A percentile compares a stretch with the other conserved stretches of the same genome.
phyloP scores from a whole-genome alignment of 2,797 vertebrate genomes.

The Coracias cyanogaster region DNA sequence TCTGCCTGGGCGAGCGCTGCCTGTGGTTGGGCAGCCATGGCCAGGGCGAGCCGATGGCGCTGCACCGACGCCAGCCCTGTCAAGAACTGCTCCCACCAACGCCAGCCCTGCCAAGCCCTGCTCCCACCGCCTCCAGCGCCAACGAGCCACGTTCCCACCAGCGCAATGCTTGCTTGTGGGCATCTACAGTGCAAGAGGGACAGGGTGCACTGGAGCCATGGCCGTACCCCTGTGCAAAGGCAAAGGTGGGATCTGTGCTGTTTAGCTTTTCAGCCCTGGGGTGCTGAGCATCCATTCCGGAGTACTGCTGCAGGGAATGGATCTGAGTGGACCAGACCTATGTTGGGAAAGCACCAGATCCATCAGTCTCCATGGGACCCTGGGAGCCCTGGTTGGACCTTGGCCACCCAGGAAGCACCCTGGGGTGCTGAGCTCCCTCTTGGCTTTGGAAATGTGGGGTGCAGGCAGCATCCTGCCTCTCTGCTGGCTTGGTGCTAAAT shows the following conservation, averaged over 20 bases:
- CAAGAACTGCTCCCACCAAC: fast-evolving
- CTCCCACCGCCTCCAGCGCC: neutral
- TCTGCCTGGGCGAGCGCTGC: neutral
- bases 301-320: fast-evolving
- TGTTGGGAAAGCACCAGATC: fast-evolving
- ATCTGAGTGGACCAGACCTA: fast-evolving
- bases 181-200: fast-evolving
- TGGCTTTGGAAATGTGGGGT: neutral
- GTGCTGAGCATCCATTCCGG: fast-evolving
- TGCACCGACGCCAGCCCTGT: fast-evolving
- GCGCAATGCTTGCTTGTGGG: neutral
- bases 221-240: neutral
- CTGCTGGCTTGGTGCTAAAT: fast-evolving
- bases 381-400: fast-evolving
- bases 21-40: neutral
- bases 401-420: neutral
- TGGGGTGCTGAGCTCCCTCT: neutral
- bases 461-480: neutral
- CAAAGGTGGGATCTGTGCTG: neutral
- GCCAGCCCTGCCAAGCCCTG: neutral
- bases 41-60: fast-evolving
- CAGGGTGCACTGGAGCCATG: fast-evolving
- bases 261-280: neutral
- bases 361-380: neutral
- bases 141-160: neutral